Conservation (phyloP, 2,113 vertebrate genomes). For the Halichoeres trimaculatus region DNA sequence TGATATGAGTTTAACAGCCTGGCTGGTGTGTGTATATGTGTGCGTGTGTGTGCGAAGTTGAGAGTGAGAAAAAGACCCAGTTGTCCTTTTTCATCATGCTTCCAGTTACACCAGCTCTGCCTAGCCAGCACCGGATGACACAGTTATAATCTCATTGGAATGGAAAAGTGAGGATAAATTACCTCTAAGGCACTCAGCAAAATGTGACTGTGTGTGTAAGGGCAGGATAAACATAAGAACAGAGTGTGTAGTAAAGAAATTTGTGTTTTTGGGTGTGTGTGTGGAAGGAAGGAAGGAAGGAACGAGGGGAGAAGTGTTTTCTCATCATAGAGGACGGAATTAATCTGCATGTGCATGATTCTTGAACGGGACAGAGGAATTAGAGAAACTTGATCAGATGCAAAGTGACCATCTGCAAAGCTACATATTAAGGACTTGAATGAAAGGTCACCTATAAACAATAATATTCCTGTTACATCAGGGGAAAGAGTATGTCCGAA, state of each 20-base stretch:
- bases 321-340: not conserved
- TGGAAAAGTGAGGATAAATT: slow-evolving; percentile 63
- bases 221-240: not conserved
- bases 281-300: not conserved
- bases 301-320: not conserved
- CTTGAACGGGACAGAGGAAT: slow-evolving; percentile 4
- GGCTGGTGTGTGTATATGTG: slow-evolving; percentile 48
- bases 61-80: slow-evolving; percentile 48
- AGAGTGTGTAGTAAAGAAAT: not conserved
- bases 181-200: slow-evolving; percentile 46
- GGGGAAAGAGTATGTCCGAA: slow-evolving; percentile 10
- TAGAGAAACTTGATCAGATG: not conserved
- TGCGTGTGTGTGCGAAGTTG: slow-evolving; percentile 29
- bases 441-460: slow-evolving; percentile 5
- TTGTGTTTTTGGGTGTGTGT: not conserved
- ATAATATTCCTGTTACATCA: not conserved
- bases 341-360: not conserved
- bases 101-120: slow-evolving; percentile 58
- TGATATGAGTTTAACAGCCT: slow-evolving; percentile 78
- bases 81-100: slow-evolving; percentile 64
- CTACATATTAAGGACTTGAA: slow-evolving; percentile 21
- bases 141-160: slow-evolving; percentile 68
- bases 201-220: slow-evolving; percentile 15
- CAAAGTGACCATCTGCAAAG: not conserved
- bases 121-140: slow-evolving; percentile 63